Evolutionary conservation across 2,888 invertebrate species (phyloP).

Genomic region (Choreutis nemorana): DNA sequence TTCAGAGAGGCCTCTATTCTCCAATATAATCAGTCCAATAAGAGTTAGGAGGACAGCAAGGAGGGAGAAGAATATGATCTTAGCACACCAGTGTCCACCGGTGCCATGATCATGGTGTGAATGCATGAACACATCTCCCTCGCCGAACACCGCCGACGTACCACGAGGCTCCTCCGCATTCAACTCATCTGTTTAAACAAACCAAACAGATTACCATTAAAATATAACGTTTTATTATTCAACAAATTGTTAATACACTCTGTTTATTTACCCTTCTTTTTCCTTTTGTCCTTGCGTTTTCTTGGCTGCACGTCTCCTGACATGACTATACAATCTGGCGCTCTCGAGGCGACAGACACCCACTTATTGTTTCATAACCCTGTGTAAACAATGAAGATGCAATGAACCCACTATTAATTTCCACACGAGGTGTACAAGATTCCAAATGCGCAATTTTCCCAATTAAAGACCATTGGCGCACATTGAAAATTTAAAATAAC

Average conservation of each 20-base stretch:
- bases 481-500: conserved; percentile 58
- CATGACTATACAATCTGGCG: conserved; percentile 67
- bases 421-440: conserved; percentile 24
- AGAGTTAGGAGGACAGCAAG: conserved; percentile 75
- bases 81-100: conserved; percentile 86
- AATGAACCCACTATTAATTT: conserved; percentile 26
- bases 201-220: background rate
- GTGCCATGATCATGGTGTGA: conserved; percentile 78
- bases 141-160: conserved; percentile 51
- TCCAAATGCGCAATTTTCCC: conserved; percentile 54
- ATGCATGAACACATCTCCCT: conserved; percentile 80
- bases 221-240: background rate
- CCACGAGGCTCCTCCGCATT: conserved; percentile 52
- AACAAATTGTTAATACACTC: background rate
- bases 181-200: conserved; percentile 53
- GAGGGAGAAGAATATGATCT: conserved; percentile 81
- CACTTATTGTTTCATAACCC: conserved; percentile 61
- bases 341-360: conserved; percentile 41
- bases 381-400: conserved; percentile 47
- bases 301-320: conserved; percentile 88
- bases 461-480: conserved; percentile 40
- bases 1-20: conserved; percentile 80
- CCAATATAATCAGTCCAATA: conserved; percentile 79
- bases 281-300: conserved; percentile 84
- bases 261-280: conserved; percentile 74